These are phyloP conservation scores for Nothobranchius furzeri DNA, from an alignment of 2,113 vertebrate species.

Conservation along the genomic window DNA sequence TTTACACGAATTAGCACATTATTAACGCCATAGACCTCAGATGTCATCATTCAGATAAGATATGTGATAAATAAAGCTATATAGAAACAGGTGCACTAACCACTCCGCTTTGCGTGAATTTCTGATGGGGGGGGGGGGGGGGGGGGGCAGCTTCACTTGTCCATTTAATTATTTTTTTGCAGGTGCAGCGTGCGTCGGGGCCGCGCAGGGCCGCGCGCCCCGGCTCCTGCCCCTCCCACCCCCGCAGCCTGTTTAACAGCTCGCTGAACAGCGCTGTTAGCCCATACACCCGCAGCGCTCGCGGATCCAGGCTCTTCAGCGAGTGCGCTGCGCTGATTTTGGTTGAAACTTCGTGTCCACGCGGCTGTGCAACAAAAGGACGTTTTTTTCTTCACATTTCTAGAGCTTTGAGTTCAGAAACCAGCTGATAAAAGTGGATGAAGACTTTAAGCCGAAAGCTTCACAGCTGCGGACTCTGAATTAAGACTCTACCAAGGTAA, in stretches of 20 bases:
- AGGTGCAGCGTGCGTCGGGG: constrained; percentile 40
- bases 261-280: constrained; percentile 39
- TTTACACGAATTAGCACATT: too few relatives aligned
- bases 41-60: too few relatives aligned
- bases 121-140: too few relatives aligned
- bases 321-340: constrained; percentile 5
- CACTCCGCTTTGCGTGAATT: too few relatives aligned
- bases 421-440: constrained; percentile 37
- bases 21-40: too few relatives aligned
- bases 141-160: too few relatives aligned
- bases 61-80: too few relatives aligned
- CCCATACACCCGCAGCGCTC: constrained; percentile 14
- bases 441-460: constrained; percentile 7
- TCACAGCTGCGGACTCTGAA: constrained; percentile 27
- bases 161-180: constrained; percentile 2
- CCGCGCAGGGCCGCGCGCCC: constrained; percentile 40
- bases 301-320: constrained; percentile 11
- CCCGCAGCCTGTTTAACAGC: constrained; percentile 25
- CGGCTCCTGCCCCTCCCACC: constrained; percentile 51
- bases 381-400: background rate
- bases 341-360: background rate
- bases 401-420: background rate
- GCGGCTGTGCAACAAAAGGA: background rate
- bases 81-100: too few relatives aligned
- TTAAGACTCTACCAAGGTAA: constrained; percentile 47